phyloP scores from a whole-genome alignment of 2,113 vertebrate genomes.

The Typhlomys cinereus region DNA sequence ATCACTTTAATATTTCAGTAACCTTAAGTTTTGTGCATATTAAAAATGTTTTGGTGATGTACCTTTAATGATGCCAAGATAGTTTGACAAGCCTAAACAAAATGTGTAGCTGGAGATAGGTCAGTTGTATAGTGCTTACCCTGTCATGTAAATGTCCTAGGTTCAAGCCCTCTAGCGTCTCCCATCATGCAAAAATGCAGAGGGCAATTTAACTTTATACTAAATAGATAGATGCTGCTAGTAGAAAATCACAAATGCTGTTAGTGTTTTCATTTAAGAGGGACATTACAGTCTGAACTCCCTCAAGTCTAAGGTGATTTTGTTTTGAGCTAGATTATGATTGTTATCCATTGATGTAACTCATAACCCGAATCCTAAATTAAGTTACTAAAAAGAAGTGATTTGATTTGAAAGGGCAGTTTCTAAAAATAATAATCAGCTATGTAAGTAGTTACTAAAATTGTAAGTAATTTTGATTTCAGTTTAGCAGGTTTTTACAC shows the following conservation, averaged over 20 bases:
- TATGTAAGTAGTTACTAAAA: neutral
- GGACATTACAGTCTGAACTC: neutral
- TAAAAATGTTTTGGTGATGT: neutral
- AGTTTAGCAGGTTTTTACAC: slow-evolving; percentile 11
- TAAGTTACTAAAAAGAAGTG: neutral
- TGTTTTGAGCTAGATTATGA: neutral
- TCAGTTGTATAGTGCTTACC: neutral
- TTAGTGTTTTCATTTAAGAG: neutral
- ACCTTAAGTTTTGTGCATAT: slow-evolving; percentile 30
- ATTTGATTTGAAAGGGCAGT: neutral
- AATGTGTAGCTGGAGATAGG: neutral
- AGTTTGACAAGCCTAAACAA: neutral
- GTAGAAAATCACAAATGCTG: neutral
- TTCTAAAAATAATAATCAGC: neutral
- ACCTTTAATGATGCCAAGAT: neutral
- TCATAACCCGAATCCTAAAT: neutral
- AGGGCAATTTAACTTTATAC: slow-evolving; percentile 32
- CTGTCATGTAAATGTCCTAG: neutral
- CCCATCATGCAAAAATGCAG: neutral
- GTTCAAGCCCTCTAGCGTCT: neutral
- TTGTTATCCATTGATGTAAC: neutral
- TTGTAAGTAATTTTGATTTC: neutral
- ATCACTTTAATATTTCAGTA: neutral
- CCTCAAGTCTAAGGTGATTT: neutral
- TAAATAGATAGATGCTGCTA: neutral